Evolutionary conservation across 2,888 invertebrate genomes (phyloP), one percentile per base, ranked within the genome.

Genomic region (Agonopterix heracliana): DNA sequence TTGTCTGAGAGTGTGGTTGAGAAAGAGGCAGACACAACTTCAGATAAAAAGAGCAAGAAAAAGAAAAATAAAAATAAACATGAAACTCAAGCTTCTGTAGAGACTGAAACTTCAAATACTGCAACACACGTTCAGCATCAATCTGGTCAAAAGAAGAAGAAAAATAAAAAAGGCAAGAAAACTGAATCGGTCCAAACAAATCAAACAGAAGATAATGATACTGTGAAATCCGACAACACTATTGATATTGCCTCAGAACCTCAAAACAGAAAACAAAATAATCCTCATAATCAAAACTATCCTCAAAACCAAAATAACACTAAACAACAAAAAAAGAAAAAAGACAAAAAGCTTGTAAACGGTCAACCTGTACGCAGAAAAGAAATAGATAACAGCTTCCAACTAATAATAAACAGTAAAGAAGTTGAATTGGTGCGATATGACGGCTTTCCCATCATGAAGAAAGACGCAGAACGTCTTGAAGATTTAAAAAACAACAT

Each of bases 381-480:
- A 68, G 87, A 76, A 57, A 64, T 83, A 17, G 88, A 90, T 45
- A 70, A 71, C 9, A 69, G 74, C 48, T 84, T 89, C 50, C 90
- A 89, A 67, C 79, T 93, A 38, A 86, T 89, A 35, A 90, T 93
- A 12, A 92, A 93, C 77, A 92, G 93, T 3, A 86, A 90, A 66
- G 90, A 91, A 60, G 76, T 93, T 14, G 90, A 92, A 63, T 71
- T 93, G 34, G 83, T 90, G 0, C 89, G 91, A 56, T 92, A 89
- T 73, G 93, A 94, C 68, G 93, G 94, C 1, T 94, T 93, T 67
- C 93, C 93, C 13, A 88, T 95, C 0, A 92, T 91, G 78, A 92
- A 91, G 61, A 92, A 91, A 70, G 94, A 94, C 81, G 93, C 92
- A 0, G 90, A 90, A 34, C 82, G 93, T 52, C 70, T 95, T 9